Percentiles rank a stretch among this genome's conserved stretches.
These are phyloP conservation scores for Hoplostethus atlanticus DNA, from an alignment of 2,797 vertebrate species.

Conservation along the genomic window DNA sequence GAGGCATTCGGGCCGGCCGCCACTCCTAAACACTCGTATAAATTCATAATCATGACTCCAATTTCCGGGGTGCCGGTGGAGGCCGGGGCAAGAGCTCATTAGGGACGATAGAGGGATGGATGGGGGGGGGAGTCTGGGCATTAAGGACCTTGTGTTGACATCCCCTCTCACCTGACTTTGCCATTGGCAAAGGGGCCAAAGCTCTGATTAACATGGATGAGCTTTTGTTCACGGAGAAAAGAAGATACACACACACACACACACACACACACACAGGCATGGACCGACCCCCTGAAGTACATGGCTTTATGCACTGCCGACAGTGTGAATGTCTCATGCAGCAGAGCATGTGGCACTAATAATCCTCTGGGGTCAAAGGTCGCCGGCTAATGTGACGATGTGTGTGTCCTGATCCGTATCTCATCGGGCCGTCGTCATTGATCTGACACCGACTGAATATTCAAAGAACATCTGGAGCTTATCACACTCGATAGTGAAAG, in stretches of 20 bases:
- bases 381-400: slow-evolving; percentile 26
- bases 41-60: slow-evolving; percentile 90
- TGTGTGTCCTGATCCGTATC: slow-evolving; percentile 48
- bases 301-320: slow-evolving; percentile 13
- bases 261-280: neutral
- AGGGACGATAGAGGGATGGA: slow-evolving; percentile 62
- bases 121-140: slow-evolving; percentile 35
- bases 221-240: slow-evolving; percentile 57
- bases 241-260: slow-evolving; percentile 10
- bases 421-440: slow-evolving; percentile 3
- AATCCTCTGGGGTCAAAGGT: slow-evolving; percentile 52
- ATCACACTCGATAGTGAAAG: neutral
- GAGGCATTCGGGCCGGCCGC: slow-evolving; percentile 63
- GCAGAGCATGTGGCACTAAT: slow-evolving; percentile 40
- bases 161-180: slow-evolving; percentile 70
- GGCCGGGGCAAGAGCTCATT: slow-evolving; percentile 75
- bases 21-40: slow-evolving; percentile 88
- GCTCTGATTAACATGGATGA: slow-evolving; percentile 87
- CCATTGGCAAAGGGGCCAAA: slow-evolving; percentile 61
- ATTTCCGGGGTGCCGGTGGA: slow-evolving; percentile 62
- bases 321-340: neutral
- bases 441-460: slow-evolving; percentile 30
- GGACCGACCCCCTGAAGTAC: slow-evolving; percentile 6
- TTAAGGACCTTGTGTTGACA: slow-evolving; percentile 63
- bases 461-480: slow-evolving; percentile 2